phyloP scores from a whole-genome alignment of 2,797 vertebrate species.

The Anolis apletophallus region DNA sequence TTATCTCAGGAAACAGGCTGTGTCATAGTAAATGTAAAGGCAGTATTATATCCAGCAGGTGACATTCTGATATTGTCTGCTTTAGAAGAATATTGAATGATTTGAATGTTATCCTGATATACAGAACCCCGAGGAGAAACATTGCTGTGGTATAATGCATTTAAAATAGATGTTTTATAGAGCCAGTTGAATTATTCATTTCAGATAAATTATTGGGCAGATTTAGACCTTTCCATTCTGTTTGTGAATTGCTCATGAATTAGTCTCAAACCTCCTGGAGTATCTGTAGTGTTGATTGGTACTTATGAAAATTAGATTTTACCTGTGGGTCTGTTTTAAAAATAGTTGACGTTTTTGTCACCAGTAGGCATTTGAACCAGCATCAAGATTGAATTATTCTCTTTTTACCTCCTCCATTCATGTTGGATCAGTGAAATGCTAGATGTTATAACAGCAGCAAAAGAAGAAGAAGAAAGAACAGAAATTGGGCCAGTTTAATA shows the following conservation, averaged over 20 bases:
- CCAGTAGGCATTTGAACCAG: constrained; percentile 15
- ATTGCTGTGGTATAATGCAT: constrained; percentile 24
- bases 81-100: constrained; percentile 24
- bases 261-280: constrained; percentile 25
- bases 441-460: background rate
- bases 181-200: constrained; percentile 48
- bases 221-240: constrained; percentile 45
- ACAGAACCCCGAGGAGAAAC: constrained; percentile 33
- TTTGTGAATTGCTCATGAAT: constrained; percentile 39
- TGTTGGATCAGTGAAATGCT: background rate
- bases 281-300: constrained; percentile 18
- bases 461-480: background rate
- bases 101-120: constrained; percentile 30
- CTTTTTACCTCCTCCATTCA: background rate
- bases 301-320: constrained; percentile 40
- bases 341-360: constrained; percentile 19
- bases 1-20: constrained; percentile 28
- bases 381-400: constrained; percentile 1
- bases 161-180: constrained; percentile 46
- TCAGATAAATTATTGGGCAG: constrained; percentile 26
- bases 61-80: constrained; percentile 35
- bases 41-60: constrained; percentile 34
- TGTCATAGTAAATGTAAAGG: constrained; percentile 38
- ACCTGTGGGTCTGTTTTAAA: constrained; percentile 33
- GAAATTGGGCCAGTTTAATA: background rate